These are phyloP conservation scores for Muscicapa comitata DNA, from an alignment of 2,797 vertebrate genomes.

Conservation along the genomic window DNA sequence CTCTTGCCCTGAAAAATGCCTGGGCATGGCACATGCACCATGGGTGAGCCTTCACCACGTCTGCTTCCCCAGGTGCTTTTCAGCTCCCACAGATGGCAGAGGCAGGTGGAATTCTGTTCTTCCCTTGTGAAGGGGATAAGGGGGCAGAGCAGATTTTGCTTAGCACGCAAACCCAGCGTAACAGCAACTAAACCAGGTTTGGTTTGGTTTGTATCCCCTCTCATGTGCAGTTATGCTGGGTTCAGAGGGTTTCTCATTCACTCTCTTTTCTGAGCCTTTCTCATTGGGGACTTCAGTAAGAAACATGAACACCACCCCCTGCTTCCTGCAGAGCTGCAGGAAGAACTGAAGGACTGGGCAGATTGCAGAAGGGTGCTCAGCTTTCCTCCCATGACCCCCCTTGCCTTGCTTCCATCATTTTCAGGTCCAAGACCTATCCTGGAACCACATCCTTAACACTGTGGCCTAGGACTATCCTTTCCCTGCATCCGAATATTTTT, in stretches of 20 bases:
- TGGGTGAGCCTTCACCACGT: background rate
- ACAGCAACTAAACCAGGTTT: background rate
- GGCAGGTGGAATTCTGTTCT: background rate
- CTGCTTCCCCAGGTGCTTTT: background rate
- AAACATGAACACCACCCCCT: background rate
- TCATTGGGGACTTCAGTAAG: background rate
- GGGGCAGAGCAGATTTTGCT: background rate
- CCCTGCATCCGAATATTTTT: background rate
- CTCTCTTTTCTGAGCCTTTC: background rate
- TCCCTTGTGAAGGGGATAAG: background rate
- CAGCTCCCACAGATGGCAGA: background rate
- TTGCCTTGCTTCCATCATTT: background rate
- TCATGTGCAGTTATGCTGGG: background rate
- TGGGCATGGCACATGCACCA: accelerated
- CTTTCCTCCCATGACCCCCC: accelerated
- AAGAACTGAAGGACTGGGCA: background rate
- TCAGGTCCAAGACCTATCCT: background rate
- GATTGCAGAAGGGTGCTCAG: background rate
- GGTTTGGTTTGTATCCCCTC: background rate
- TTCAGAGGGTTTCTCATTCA: background rate
- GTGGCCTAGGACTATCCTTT: background rate
- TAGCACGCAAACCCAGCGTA: accelerated
- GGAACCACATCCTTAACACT: background rate
- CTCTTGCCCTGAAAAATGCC: background rate
- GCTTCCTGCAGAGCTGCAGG: background rate